Percentiles rank a stretch among this genome's conserved stretches.
Evolutionary conservation across 1,140 invertebrate genomes (phyloP).

Genomic region (Ceratitis capitata): DNA sequence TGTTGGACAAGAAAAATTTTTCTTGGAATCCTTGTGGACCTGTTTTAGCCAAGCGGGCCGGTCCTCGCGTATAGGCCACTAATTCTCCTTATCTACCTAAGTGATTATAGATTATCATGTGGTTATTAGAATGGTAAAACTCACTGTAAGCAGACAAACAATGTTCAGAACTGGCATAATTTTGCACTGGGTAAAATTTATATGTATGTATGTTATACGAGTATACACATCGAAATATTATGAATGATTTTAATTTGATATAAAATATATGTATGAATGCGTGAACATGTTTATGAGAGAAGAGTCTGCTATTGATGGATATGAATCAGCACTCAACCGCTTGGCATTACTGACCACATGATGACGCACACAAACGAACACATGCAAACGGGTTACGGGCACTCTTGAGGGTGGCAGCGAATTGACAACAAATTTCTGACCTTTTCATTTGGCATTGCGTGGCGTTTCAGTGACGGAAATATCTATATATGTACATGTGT

Average conservation of each 20-base stretch:
- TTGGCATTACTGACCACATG: background rate
- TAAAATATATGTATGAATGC: background rate
- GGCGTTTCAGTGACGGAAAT: background rate
- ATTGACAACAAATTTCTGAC: conserved; percentile 10
- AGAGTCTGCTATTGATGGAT: background rate
- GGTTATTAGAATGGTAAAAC: too few species aligned
- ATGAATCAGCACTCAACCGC: background rate
- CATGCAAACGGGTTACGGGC: too few species aligned
- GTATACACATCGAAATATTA: background rate
- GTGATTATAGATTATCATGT: too few species aligned
- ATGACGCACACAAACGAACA: background rate
- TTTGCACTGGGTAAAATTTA: too few species aligned
- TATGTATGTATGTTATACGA: background rate
- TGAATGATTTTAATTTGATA: background rate
- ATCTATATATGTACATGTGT: background rate
- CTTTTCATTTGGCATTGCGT: conserved; percentile 27
- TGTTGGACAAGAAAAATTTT: too few species aligned
- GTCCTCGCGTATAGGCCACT: too few species aligned
- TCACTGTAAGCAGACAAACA: too few species aligned
- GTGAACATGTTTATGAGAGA: background rate
- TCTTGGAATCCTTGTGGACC: too few species aligned
- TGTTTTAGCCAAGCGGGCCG: too few species aligned
- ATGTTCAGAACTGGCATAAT: too few species aligned
- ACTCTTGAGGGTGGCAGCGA: background rate
- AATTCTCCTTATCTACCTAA: too few species aligned